Evolutionary conservation across 2,797 vertebrate species (phyloP), one percentile per base, ranked within the genome.

Genomic region (Gymnothorax reevesii): DNA sequence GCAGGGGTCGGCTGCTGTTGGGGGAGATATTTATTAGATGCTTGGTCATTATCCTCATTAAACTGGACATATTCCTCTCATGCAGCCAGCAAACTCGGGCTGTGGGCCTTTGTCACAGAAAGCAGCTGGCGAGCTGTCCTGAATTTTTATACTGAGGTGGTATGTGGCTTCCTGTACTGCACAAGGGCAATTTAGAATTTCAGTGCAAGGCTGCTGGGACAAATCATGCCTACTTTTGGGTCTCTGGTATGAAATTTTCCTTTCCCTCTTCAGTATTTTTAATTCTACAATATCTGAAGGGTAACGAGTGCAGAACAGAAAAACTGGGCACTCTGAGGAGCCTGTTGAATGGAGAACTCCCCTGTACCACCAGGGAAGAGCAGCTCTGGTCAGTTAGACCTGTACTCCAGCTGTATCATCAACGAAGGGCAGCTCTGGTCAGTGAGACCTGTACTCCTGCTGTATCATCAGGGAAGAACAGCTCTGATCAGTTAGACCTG

Each of bases 1-100:
- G 90, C 85, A 83, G 90, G 88, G 59, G 84, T 82, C 55, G 84
- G 80, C 86, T 86, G 84, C 69, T 80, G 71, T 84, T 88, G 84
- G 52, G 52, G 82, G 87, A 88, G 88, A 87, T 86, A 52, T 77
- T 66, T 88, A 85, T 85, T 73, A 86, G 73, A 85, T 89, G 62
- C 25, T 42, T 71, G 86, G 59, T 73, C 84, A 87, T 87, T 86
- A 73, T 73, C 73, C 87, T 80, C 62, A 60, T 79, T 79, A 87
- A 84, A 84, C 87, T 64, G 57, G 33, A 69, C 60, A 42, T 54
- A 54, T 85, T 85, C 64, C 55, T 42, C 85, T 88, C 85, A 80
- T 57, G 66, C 80, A 84, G 25, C 80, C 54, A 66, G 54, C 59
- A 82, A 84, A 17, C 82, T 27, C 54, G 66, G 82, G 85, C 7